Percentiles rank a stretch among this genome's conserved stretches.
phyloP scores from a whole-genome alignment of 1,140 invertebrate species.

The Cotesia glomerata region DNA sequence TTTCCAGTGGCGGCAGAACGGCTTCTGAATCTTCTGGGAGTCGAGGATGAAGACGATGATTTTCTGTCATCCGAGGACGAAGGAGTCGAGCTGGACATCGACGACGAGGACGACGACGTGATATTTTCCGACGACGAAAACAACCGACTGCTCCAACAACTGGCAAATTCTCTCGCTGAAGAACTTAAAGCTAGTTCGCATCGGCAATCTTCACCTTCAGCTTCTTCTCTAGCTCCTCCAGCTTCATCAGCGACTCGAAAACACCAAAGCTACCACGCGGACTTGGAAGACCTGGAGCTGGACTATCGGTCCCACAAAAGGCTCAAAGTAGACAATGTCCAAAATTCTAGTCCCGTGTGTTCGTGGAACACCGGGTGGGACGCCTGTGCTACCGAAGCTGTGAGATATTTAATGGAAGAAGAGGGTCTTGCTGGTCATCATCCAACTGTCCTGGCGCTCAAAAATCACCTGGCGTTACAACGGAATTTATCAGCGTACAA shows the following conservation, averaged over 20 bases:
- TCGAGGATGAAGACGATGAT: constrained; percentile 43
- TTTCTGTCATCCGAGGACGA: constrained; percentile 53
- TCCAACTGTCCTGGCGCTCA: constrained; percentile 56
- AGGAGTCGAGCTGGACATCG: constrained; percentile 51
- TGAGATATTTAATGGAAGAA: constrained; percentile 56
- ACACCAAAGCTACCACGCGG: no score
- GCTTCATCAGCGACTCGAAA: no score
- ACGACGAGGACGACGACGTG: constrained; percentile 47
- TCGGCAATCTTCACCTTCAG: neutral
- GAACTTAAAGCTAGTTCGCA: constrained; percentile 47
- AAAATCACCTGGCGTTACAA: constrained; percentile 53
- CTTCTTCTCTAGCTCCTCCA: no score
- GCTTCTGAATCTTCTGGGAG: constrained; percentile 50
- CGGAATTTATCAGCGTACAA: constrained; percentile 39
- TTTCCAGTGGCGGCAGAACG: constrained; percentile 51
- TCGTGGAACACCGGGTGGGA: constrained; percentile 56
- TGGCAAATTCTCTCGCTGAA: constrained; percentile 49
- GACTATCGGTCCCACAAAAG: neutral
- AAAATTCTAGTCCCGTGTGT: neutral
- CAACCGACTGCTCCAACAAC: constrained; percentile 47
- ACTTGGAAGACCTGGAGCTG: neutral
- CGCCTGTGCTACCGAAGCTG: constrained; percentile 51
- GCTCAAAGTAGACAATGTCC: neutral
- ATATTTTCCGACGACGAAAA: constrained; percentile 28
- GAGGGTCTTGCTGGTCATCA: constrained; percentile 54